Evolutionary conservation across 2,888 invertebrate species (phyloP), one percentile per base, ranked within the genome.

Genomic region (Prosopocoilus inquinatus): DNA sequence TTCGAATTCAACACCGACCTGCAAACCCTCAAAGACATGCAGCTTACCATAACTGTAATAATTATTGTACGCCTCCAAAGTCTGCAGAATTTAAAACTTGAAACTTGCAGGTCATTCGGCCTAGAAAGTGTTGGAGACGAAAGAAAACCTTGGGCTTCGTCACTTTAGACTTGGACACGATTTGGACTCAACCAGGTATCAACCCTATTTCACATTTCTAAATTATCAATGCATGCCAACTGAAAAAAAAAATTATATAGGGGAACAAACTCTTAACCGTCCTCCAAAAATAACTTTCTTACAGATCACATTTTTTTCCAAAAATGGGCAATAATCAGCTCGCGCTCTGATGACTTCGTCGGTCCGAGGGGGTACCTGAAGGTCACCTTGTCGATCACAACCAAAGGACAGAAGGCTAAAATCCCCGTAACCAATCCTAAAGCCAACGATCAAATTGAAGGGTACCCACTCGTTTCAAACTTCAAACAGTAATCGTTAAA

Each of bases 311-410:
- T 88, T 71, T 89, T 90, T 68, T 88, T 86, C 70, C 90, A 91
- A 71, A 93, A 93, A 77, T 95, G 94, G 94, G 90, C 88, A 0
- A 85, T 89, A 68, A 76, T 94, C 39, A 84, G 83, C 28, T 80
- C 86, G 54, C 86, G 88, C 0, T 82, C 86, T 33, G 58, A 63
- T 15, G 71, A 72, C 35, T 54, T 55, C 0, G 36, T 50, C n/a
- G 84, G 82, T 61, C 79, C 84, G 0, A 84, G 84, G 62, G 94
- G 94, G 1, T 91, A 89, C 70, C 76, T 94, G 13, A 93, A 93
- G 76, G 84, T 93, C 57, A 91, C 92, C 70, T 82, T 94, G 58
- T 83, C 85, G 1, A 86, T 94, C 15, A 80, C 87, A 7, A 84
- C 85, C 7, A 87, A 85, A 73, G 88, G 88, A 4, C 86, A 89